phyloP scores from a whole-genome alignment of 2,113 vertebrate species.

The Chlorodrepanis virens region DNA sequence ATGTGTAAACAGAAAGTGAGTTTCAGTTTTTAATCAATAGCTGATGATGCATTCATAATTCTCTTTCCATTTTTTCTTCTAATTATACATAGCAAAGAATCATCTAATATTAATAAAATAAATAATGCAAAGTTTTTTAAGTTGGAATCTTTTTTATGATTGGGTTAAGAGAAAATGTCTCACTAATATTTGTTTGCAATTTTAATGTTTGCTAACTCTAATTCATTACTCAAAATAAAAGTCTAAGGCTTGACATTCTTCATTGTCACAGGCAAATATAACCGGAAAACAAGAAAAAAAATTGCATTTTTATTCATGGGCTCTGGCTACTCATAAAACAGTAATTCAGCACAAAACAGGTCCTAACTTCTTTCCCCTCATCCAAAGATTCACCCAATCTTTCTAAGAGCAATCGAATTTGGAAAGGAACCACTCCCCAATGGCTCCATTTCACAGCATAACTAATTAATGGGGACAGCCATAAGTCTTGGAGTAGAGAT shows the following conservation, averaged over 20 bases:
- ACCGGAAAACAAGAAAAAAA: not conserved
- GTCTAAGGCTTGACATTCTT: not conserved
- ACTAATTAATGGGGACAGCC: fast-evolving
- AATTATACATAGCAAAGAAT: conserved; percentile 29
- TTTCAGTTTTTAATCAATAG: conserved; percentile 39
- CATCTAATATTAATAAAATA: conserved; percentile 50
- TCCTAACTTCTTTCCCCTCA: not conserved
- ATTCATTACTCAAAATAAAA: not conserved
- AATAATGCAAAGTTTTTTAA: conserved; percentile 38
- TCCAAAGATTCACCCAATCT: fast-evolving
- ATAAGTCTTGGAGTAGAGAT: not conserved
- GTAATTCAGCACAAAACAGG: not conserved
- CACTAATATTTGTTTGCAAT: conserved; percentile 39
- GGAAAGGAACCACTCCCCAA: fast-evolving
- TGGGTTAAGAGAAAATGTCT: not conserved
- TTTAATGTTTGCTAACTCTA: conserved; percentile 1
- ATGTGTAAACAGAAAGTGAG: conserved; percentile 38
- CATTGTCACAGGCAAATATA: not conserved
- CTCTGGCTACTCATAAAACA: not conserved
- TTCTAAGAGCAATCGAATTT: fast-evolving
- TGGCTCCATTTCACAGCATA: not conserved
- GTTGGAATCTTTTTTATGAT: not conserved
- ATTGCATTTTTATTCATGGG: not conserved
- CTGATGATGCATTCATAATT: not conserved
- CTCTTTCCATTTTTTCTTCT: conserved; percentile 19